Evolutionary conservation across 1,140 invertebrate genomes (phyloP), one percentile per base, ranked within the genome.

Genomic region (Meloidogyne hapla): DNA sequence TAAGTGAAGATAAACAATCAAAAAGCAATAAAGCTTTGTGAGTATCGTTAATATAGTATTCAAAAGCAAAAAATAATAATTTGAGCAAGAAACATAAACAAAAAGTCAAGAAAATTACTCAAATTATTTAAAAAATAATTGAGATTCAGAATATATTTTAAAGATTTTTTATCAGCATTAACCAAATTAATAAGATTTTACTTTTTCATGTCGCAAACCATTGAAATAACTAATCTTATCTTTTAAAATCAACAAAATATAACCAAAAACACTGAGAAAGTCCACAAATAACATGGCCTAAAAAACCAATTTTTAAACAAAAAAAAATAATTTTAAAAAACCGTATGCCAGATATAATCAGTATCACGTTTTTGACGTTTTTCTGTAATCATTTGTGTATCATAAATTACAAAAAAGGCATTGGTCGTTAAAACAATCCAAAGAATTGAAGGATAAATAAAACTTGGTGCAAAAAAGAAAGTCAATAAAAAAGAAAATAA

Each of bases 401-500:
- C 48, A 56, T 56, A 56, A 56, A 56, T 9, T n/a, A 56, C 48
- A 56, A 56, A 56, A n/a, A 56, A n/a, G 1, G 18, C 18, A 56
- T 13, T 56, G n/a, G 48, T 56, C 5, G 12, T 56, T 56, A 56
- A 56, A n/a, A 56, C 48, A 56, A 5, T 56, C 48, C 12, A 56
- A 56, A 56, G 48, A 56, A 56, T 56, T n/a, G n/a, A n/a, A n/a
- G 48, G 48, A 56, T 56, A 56, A 56, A 56, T 56, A 56, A 56
- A 56, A 56, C 18, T 56, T 56, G 48, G 48, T n/a, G 18, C 8
- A 56, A 56, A 8, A n/a, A 56, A 56, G 18, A 56, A 56, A 56
- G n/a, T 21, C n/a, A 56, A 56, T n/a, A 21, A 8, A 56, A 56
- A 56, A 48, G 13, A 48, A 56, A 56, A n/a, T 56, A 56, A 56